phyloP scores from a whole-genome alignment of 1,140 invertebrate species.

The Trinorchestia longiramus region DNA sequence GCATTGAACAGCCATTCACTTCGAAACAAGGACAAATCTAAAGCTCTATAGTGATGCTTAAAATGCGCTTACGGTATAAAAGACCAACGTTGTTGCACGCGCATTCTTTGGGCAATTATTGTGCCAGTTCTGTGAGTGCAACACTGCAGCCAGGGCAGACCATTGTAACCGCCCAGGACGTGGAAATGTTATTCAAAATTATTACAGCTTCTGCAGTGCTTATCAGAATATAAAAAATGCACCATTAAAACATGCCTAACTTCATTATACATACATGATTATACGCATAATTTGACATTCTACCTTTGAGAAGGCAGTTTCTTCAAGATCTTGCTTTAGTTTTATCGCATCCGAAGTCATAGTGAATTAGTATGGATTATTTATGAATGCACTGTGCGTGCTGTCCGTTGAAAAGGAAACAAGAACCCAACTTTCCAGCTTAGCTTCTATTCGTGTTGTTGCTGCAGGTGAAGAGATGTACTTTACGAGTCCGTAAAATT shows the following conservation, averaged over 20 bases:
- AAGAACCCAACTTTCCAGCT: neutral
- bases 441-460: neutral
- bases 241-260: neutral
- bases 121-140: neutral
- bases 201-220: neutral
- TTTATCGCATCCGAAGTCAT: neutral
- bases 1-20: conserved; percentile 5
- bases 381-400: neutral
- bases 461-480: neutral
- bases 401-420: neutral
- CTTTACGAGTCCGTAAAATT: neutral
- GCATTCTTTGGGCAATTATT: conserved; percentile 45
- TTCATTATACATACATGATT: no score
- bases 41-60: conserved; percentile 37
- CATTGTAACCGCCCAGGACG: neutral
- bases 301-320: no score
- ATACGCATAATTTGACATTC: neutral
- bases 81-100: neutral
- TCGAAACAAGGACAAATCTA: conserved; percentile 36
- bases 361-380: neutral
- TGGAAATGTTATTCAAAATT: neutral
- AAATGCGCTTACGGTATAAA: conserved; percentile 27
- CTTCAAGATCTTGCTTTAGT: no score
- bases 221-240: neutral
- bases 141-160: neutral